phyloP scores from a whole-genome alignment of 1,140 invertebrate genomes.

The Rhysida immarginata region DNA sequence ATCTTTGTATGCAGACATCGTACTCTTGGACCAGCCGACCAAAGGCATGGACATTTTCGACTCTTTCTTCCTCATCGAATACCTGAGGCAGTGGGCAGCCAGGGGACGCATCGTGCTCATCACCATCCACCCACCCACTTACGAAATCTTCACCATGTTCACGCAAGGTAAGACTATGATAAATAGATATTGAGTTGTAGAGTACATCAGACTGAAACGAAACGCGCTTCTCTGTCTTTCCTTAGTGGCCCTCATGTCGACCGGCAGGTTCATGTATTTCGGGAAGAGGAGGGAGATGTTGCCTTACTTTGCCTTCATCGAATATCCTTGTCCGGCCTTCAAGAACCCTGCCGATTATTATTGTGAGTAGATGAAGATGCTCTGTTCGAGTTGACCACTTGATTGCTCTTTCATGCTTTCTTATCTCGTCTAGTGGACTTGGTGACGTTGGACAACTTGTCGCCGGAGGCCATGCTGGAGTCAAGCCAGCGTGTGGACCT shows the following conservation, averaged over 20 bases:
- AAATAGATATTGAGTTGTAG: background rate
- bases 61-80: slow-evolving; percentile 86
- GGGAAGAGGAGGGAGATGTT: slow-evolving; percentile 75
- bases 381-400: no score
- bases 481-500: slow-evolving; percentile 83
- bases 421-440: slow-evolving; percentile 55
- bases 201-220: no score
- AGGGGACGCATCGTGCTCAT: slow-evolving; percentile 72
- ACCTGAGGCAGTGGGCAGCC: slow-evolving; percentile 79
- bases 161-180: slow-evolving; percentile 33
- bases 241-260: slow-evolving; percentile 65
- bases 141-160: slow-evolving; percentile 90
- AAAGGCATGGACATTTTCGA: slow-evolving; percentile 91
- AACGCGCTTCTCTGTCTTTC: no score
- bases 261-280: slow-evolving; percentile 76
- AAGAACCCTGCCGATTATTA: slow-evolving; percentile 96
- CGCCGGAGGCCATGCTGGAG: slow-evolving; percentile 81
- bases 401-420: background rate
- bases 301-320: slow-evolving; percentile 80
- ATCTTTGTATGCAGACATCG: slow-evolving; percentile 50
- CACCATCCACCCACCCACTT: slow-evolving; percentile 82
- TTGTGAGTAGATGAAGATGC: slow-evolving; percentile 47
- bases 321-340: slow-evolving; percentile 86
- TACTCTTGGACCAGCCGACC: slow-evolving; percentile 75
- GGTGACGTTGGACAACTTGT: slow-evolving; percentile 81